Evolutionary conservation across 2,113 vertebrate genomes (phyloP).

Genomic region (Rhagologus leucostigma): DNA sequence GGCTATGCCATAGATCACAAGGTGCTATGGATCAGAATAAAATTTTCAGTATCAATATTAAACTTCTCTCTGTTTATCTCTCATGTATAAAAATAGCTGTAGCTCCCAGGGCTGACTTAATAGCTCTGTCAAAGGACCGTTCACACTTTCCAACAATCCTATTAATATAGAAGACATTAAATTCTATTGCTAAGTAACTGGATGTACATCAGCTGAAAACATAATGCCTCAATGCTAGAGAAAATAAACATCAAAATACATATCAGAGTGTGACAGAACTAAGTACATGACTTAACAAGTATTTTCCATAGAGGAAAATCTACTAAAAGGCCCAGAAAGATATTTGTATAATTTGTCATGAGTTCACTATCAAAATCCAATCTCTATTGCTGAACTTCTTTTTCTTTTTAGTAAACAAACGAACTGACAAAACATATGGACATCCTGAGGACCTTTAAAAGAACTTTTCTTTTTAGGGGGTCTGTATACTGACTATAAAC

Average conservation of each 20-base stretch:
- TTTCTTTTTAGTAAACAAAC: not conserved
- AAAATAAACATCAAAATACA: not conserved
- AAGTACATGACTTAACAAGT: not conserved
- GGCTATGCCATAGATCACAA: not conserved
- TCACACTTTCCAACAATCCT: not conserved
- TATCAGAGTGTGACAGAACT: not conserved
- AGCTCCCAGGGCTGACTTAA: slow-evolving; percentile 30
- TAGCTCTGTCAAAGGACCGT: slow-evolving; percentile 20
- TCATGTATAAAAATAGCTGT: slow-evolving; percentile 34
- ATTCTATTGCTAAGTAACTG: slow-evolving; percentile 46
- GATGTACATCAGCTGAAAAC: slow-evolving; percentile 8
- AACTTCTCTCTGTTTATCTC: not conserved
- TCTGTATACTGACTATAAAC: not conserved
- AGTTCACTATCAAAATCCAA: not conserved
- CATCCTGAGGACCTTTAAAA: not conserved
- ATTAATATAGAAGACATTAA: slow-evolving; percentile 13
- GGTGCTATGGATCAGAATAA: not conserved
- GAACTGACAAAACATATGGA: not conserved
- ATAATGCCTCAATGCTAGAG: not conserved
- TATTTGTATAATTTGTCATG: not conserved
- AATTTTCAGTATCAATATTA: slow-evolving; percentile 23
- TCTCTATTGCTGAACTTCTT: not conserved
- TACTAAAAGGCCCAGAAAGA: not conserved
- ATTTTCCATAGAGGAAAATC: not conserved
- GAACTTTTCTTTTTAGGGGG: not conserved